Percentiles rank a stretch among this genome's conserved stretches.
Conservation (phyloP, 2,797 vertebrate genomes). For the Mycteria americana region DNA sequence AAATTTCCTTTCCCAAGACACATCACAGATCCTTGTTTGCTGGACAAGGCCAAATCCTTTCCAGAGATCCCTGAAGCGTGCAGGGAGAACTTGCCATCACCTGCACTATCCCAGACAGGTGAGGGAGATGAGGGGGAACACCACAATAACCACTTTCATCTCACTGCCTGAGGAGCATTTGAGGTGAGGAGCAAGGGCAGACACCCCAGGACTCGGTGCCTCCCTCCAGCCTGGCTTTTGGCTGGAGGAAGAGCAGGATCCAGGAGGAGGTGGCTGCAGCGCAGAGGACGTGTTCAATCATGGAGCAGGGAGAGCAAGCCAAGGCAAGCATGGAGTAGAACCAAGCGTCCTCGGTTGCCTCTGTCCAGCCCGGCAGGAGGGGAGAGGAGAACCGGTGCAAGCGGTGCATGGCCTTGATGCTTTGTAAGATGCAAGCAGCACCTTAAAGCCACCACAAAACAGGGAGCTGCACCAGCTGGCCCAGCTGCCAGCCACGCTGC, state of each 20-base stretch:
- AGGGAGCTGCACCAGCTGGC: not conserved
- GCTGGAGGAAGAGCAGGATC: not conserved
- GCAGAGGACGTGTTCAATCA: not conserved
- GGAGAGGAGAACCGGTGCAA: not conserved
- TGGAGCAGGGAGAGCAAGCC: not conserved
- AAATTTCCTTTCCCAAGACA: not conserved
- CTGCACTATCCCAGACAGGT: not conserved
- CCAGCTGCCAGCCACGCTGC: constrained; percentile 13
- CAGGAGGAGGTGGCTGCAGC: not conserved
- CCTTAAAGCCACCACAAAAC: not conserved
- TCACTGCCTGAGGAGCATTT: not conserved
- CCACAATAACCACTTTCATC: accelerated
- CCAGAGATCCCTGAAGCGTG: accelerated
- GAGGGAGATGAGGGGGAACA: not conserved
- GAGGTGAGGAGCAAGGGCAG: not conserved
- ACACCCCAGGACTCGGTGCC: not conserved
- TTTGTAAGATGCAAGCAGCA: not conserved
- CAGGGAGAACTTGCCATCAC: not conserved
- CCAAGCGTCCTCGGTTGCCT: not conserved
- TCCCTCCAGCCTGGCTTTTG: not conserved
- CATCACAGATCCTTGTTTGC: not conserved
- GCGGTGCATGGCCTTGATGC: not conserved
- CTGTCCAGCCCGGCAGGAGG: not conserved
- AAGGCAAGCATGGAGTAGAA: not conserved
- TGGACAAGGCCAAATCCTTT: not conserved